Base-by-base conservation (phyloP, 2,113 vertebrate species). In the Amphilophus citrinellus region DNA sequence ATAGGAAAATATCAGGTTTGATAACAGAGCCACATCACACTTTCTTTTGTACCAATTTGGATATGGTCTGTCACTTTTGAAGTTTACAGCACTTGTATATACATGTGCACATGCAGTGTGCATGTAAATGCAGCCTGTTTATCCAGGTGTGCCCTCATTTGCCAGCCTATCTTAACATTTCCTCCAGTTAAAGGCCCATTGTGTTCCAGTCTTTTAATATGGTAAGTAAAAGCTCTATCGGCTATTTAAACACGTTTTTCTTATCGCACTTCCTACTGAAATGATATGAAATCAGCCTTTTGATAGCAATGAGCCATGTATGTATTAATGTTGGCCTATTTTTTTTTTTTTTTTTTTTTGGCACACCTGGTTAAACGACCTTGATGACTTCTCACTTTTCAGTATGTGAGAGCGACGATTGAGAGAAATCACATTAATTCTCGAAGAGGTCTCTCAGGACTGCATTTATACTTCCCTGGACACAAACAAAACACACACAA, bases 211-310 rank as follows among this genome's bases (percentile, higher is more conserved):
- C 61, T 27, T 79, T 83, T 80, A 79, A 88, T 89, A 35, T 68
- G 32, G 11, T 82, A 79, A 76, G 47, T 58, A 77, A 68, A 76
- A 61, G 56, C 11, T 4, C 58, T 89, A 86, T 91, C 78, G n/a
- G 66, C 47, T 85, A 32, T 76, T 80, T 78, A 82, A 93, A 86
- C 87, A 78, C 44, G 24, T 35, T 63, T 78, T 84, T 78, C 85
- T 89, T 90, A 89, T 94, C 90, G 76, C 14, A 81, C 61, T 89
- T 92, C 80, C 84, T 57, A 59, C 56, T 56, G 13, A 83, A 58
- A 61, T 53, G 81, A 88, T 84, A 90, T 66, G 73, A 84, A 90
- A 50, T 76, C 4, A 85, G 20, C 84, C 56, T 66, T 79, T 14
- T 84, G 87, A 91, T 89, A 80, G 66, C 32, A 50, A 20, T 13